Percentiles rank a stretch among this genome's conserved stretches.
Conservation (phyloP, 2,888 invertebrate genomes). For the Tineola bisselliella region DNA sequence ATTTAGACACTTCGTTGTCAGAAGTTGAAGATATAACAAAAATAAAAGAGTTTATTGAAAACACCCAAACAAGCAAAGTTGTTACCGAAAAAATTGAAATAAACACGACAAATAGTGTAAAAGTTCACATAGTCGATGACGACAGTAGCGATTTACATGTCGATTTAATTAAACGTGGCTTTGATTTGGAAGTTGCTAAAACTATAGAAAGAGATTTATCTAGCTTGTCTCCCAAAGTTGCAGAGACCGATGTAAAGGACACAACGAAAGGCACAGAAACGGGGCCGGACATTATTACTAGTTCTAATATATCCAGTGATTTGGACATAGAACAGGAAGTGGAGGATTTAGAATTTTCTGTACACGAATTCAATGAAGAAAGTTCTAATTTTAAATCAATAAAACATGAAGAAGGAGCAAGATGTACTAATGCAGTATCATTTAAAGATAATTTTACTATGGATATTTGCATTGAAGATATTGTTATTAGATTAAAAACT, state of each 20-base stretch:
- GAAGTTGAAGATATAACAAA: constrained; percentile 48
- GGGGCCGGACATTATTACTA: not conserved
- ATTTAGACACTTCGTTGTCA: constrained; percentile 22
- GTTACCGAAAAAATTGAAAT: not conserved
- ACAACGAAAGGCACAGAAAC: not conserved
- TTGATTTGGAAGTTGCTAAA: constrained; percentile 55
- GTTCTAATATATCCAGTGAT: constrained; percentile 23
- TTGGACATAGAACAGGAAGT: constrained; percentile 33
- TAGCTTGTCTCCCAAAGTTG: constrained; percentile 22
- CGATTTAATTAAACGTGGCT: constrained; percentile 51
- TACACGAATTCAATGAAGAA: constrained; percentile 41
- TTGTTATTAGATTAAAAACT: constrained; percentile 42
- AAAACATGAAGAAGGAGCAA: constrained; percentile 31
- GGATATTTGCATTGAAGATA: constrained; percentile 55
- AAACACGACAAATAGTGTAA: not conserved
- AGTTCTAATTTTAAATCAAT: constrained; percentile 36
- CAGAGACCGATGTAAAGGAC: not conserved
- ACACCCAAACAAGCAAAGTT: constrained; percentile 16
- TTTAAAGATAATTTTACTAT: constrained; percentile 53
- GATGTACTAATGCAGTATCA: constrained; percentile 21
- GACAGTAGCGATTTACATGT: constrained; percentile 31
- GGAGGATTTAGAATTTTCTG: constrained; percentile 38
- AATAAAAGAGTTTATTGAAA: constrained; percentile 50
- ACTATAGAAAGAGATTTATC: constrained; percentile 55
- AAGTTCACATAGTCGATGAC: constrained; percentile 18